Evolutionary conservation across 2,888 invertebrate genomes (phyloP), one percentile per base, ranked within the genome.

Genomic region (Eumacrocentrus americanus): DNA sequence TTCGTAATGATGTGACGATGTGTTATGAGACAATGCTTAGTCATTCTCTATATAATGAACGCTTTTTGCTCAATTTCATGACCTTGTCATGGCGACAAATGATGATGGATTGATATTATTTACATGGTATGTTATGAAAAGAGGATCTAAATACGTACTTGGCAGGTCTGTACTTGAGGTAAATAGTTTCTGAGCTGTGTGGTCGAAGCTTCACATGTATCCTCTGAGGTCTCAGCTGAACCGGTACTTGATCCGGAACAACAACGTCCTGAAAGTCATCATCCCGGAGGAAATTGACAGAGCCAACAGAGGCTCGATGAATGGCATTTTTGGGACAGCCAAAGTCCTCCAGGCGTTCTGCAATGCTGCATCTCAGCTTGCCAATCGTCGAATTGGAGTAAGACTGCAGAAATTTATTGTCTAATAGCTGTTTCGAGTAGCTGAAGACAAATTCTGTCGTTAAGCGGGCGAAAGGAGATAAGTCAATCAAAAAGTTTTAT

Each of bases 161-260:
- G 7, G 94, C 92, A 52, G 92, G 89, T 53, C 89, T 84, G 73
- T 89, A 91, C n/a, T 84, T 81, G 66, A 91, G 84, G 64, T 85
- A 82, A 42, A 91, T 79, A 65, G 83, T 86, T 69, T 85, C 82
- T 0, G 87, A 84, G 68, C 87, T 84, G 16, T 85, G 88, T 73
- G 87, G 86, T 70, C 88, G 85, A 29, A 91, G 79, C 55, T 84
- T 84, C 0, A 90, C 72, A 34, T 82, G 82, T 18, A 87, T 80
- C 65, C 78, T 83, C 77, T 91, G 90, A 1, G 89, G 90, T 67
- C 84, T 86, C 48, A 91, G 85, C 76, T 91, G 91, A 47, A 88
- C 84, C 2, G 86, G 84, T 12, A 82, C 80, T 38, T 82, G 81
- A 6, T 79, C 72, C 0, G 81, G 69, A 9, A 52, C 35, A 11